A percentile compares a stretch with the other conserved stretches of the same genome.
Evolutionary conservation across 1,140 invertebrate species (phyloP).

Genomic region (Sarcophaga bullata): DNA sequence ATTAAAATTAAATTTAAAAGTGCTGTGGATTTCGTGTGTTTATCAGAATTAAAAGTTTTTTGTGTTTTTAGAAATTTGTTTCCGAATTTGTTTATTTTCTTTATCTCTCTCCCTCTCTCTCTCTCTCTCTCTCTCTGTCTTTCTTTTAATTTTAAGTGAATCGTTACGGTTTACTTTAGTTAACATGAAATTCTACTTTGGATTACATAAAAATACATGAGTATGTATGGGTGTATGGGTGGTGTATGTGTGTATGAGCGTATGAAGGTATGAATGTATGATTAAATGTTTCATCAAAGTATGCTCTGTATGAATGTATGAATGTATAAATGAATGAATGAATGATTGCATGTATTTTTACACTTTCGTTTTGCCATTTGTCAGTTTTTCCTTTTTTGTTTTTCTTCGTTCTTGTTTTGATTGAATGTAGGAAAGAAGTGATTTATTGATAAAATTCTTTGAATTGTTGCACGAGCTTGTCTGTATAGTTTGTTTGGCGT

Average conservation of each 20-base stretch:
- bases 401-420: neutral
- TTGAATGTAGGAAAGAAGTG: neutral
- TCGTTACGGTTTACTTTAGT: conserved; percentile 33
- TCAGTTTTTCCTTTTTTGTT: neutral
- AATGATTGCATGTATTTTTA: neutral
- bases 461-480: neutral
- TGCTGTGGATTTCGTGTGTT: too few relatives aligned
- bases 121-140: too few relatives aligned
- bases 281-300: too few relatives aligned
- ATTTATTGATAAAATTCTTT: neutral
- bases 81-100: too few relatives aligned
- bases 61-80: too few relatives aligned
- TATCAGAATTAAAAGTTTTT: too few relatives aligned
- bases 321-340: too few relatives aligned
- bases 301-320: too few relatives aligned
- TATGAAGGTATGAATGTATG: too few relatives aligned
- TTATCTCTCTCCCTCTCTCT: too few relatives aligned
- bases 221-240: neutral
- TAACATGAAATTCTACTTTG: conserved; percentile 35
- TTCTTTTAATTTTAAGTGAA: neutral
- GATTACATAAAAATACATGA: neutral
- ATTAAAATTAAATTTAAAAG: too few relatives aligned
- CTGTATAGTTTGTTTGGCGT: neutral
- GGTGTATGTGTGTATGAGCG: neutral
- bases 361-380: neutral